A percentile compares a stretch with the other conserved stretches of the same genome.
phyloP scores from a whole-genome alignment of 2,797 vertebrate species.

The Triplophysa yarkandensis region DNA sequence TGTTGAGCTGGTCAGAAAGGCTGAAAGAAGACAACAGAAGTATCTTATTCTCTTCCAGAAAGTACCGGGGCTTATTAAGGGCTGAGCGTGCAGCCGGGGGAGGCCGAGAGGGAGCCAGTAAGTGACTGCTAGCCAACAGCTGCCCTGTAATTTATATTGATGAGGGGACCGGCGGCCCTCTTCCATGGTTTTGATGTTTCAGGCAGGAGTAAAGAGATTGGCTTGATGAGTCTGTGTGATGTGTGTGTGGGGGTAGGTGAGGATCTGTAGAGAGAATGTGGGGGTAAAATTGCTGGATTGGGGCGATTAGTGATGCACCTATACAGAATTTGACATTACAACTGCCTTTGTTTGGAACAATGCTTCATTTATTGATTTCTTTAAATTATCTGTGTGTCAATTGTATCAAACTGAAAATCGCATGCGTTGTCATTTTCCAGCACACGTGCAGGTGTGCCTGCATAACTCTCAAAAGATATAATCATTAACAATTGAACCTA shows the following conservation, averaged over 20 bases:
- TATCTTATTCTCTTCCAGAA: slow-evolving; percentile 58
- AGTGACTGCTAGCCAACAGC: slow-evolving; percentile 75
- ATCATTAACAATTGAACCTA: not conserved
- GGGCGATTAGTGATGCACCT: not conserved
- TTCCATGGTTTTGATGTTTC: slow-evolving; percentile 80
- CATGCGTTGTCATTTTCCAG: not conserved
- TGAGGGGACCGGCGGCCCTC: slow-evolving; percentile 72
- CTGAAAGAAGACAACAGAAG: slow-evolving; percentile 44
- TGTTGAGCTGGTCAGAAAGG: slow-evolving; percentile 22
- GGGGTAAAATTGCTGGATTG: not conserved
- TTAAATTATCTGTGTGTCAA: no score
- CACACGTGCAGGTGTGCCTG: not conserved
- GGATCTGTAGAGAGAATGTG: slow-evolving; percentile 13
- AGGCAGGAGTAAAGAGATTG: slow-evolving; percentile 66
- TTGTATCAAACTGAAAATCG: not conserved
- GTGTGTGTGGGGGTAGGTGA: slow-evolving; percentile 30
- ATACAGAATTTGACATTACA: not conserved
- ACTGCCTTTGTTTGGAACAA: not conserved
- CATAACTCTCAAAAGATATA: not conserved
- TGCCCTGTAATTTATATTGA: slow-evolving; percentile 83
- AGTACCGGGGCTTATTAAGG: slow-evolving; percentile 54
- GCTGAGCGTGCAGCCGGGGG: slow-evolving; percentile 12
- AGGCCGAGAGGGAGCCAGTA: slow-evolving; percentile 49
- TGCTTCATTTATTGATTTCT: not conserved
- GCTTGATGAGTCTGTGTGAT: slow-evolving; percentile 37